Evolutionary conservation across 2,113 vertebrate species (phyloP).

Genomic region (Semnornis frantzii): DNA sequence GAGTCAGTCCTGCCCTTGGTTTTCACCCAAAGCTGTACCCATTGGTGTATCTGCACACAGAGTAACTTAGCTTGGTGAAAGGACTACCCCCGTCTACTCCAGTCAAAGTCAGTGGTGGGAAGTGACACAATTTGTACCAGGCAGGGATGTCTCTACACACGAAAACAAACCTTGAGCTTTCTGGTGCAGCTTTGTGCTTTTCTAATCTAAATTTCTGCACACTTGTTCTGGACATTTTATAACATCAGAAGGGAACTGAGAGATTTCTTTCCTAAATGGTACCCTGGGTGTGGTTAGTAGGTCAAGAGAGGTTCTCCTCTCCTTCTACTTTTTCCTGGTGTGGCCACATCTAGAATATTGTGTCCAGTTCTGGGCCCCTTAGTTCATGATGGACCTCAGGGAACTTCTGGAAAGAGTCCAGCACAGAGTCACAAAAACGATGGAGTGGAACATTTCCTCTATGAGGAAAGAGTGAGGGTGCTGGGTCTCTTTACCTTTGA

Average conservation of each 20-base stretch:
- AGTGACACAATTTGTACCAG: not conserved
- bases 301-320: too few relatives aligned
- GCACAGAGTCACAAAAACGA: too few relatives aligned
- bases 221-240: not conserved
- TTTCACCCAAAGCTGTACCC: not conserved
- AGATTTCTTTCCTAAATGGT: not conserved
- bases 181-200: not conserved
- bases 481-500: too few relatives aligned
- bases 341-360: too few relatives aligned
- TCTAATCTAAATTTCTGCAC: not conserved
- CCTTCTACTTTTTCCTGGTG: too few relatives aligned
- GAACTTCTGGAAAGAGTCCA: too few relatives aligned
- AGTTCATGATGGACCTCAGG: too few relatives aligned
- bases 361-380: too few relatives aligned
- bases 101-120: rapidly evolving
- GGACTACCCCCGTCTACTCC: not conserved
- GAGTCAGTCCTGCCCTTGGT: not conserved
- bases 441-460: too few relatives aligned
- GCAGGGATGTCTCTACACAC: not conserved
- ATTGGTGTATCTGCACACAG: rapidly evolving
- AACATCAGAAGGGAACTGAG: not conserved
- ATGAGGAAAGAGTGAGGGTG: too few relatives aligned
- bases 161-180: not conserved
- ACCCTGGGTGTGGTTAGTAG: too few relatives aligned
- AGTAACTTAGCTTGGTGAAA: rapidly evolving